Evolutionary conservation across 2,888 invertebrate genomes (phyloP), one percentile per base, ranked within the genome.

Genomic region (Catocala sponsa): DNA sequence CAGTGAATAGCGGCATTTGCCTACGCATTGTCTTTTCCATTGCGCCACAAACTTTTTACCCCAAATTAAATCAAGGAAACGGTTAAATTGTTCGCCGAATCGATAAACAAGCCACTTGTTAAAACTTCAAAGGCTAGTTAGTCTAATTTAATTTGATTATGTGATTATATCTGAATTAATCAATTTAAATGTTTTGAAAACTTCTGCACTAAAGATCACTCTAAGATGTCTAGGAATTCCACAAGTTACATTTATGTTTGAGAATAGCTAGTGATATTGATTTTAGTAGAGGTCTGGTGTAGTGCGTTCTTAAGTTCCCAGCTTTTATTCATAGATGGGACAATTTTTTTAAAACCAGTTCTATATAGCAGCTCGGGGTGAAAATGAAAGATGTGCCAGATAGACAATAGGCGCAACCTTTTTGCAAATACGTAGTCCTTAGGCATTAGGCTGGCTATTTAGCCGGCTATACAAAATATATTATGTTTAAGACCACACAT

Each of bases 111-210:
- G 61, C 43, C 67, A 60, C 68, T 76, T 61, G 55, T 41, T 56
- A 50, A 47, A 74, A 76, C 57, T 72, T 70, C 6, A 52, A 42
- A 69, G 60, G 35, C 62, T 56, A 74, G 58, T 61, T 57, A 74
- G 58, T 61, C 59, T 65, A 50, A 5, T 13, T 12, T 69, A 65
- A 72, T 70, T 66, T 42, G 57, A 70, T 76, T 68, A 76, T 33
- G 12, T 48, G 67, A 65, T 76, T 69, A 72, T 68, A 67, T 65
- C 49, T 56, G 56, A 55, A 61, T 70, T 70, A 63, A 72, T 74
- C 55, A 62, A 72, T 67, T 69, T 50, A 44, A 67, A 13, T 50
- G 41, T 38, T 65, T 25, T n/a, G 50, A 66, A 52, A 72, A 63
- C 13, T 65, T 63, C 46, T n/a, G 33, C 25, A 35, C 33, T 35